Percentiles rank a stretch among this genome's conserved stretches.
phyloP scores from a whole-genome alignment of 1,140 invertebrate genomes.

The Lepidostoma basale region DNA sequence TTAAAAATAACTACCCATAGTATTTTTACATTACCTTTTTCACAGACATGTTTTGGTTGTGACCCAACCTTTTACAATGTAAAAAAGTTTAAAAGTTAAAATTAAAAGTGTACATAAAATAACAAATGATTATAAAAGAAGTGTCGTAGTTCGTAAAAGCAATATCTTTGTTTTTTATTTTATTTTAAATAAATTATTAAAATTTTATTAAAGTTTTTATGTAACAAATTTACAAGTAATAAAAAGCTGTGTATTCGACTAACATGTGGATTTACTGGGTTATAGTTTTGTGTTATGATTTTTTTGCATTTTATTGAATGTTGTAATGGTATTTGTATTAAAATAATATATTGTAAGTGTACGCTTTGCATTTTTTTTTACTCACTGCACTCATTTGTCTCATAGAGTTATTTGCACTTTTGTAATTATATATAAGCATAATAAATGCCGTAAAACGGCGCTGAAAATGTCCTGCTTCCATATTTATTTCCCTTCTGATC shows the following conservation, averaged over 20 bases:
- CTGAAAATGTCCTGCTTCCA: conserved; percentile 31
- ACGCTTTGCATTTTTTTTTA: conserved; percentile 11
- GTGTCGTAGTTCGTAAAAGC: too few species aligned
- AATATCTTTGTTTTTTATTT: too few species aligned
- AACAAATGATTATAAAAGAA: too few species aligned
- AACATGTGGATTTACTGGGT: conserved; percentile 4
- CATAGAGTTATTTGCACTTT: conserved; percentile 14
- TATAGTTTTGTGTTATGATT: conserved; percentile 12
- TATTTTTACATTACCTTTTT: too few species aligned
- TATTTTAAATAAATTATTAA: not conserved
- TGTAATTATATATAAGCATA: conserved; percentile 34
- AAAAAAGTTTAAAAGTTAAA: too few species aligned
- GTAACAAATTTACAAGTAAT: not conserved
- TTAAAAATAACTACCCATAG: too few species aligned
- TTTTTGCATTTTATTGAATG: not conserved
- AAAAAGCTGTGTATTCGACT: conserved; percentile 19
- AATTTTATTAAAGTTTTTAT: not conserved
- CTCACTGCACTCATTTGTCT: conserved; percentile 12
- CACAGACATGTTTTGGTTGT: too few species aligned
- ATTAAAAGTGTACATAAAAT: too few species aligned
- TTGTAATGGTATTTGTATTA: not conserved
- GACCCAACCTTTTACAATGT: too few species aligned
- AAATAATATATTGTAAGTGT: conserved; percentile 6
- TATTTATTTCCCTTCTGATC: not conserved
- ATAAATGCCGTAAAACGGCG: conserved; percentile 45